These are phyloP conservation scores for Coenonympha glycerion DNA, from an alignment of 2,888 invertebrate genomes.

Conservation along the genomic window DNA sequence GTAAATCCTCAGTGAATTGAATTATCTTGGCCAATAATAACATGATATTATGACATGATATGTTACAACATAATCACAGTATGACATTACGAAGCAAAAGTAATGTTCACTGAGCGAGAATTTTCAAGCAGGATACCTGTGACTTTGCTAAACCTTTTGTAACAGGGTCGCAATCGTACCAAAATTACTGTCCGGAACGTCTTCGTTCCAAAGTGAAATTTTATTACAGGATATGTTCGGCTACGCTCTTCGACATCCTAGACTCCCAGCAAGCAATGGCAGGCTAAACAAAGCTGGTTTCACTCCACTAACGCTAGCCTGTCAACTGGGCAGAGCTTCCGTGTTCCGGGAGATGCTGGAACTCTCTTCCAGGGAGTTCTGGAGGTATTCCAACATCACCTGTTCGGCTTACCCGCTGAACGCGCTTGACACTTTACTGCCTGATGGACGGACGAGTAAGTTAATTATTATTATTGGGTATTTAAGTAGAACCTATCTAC, in stretches of 20 bases:
- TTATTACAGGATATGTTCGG: slow-evolving; percentile 94
- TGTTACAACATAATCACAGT: no score
- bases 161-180: no score
- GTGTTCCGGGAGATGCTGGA: slow-evolving; percentile 99
- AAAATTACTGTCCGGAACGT: no score
- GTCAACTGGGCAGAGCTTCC: slow-evolving; percentile 95
- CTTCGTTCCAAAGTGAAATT: no score
- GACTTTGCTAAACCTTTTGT: no score
- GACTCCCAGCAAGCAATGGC: slow-evolving; percentile 93
- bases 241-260: slow-evolving; percentile 96
- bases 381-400: slow-evolving; percentile 99
- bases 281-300: slow-evolving; percentile 91
- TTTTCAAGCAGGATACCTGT: no score
- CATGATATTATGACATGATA: no score
- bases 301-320: slow-evolving; percentile 96
- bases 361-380: slow-evolving; percentile 94
- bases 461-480: not conserved
- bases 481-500: no score
- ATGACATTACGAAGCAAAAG: no score
- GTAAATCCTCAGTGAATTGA: no score
- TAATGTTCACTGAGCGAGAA: no score
- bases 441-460: slow-evolving; percentile 96
- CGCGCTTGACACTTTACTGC: slow-evolving; percentile 94
- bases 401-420: slow-evolving; percentile 98
- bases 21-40: no score